Evolutionary conservation across 2,113 vertebrate species (phyloP).

Genomic region (Cynopterus brachyotis): DNA sequence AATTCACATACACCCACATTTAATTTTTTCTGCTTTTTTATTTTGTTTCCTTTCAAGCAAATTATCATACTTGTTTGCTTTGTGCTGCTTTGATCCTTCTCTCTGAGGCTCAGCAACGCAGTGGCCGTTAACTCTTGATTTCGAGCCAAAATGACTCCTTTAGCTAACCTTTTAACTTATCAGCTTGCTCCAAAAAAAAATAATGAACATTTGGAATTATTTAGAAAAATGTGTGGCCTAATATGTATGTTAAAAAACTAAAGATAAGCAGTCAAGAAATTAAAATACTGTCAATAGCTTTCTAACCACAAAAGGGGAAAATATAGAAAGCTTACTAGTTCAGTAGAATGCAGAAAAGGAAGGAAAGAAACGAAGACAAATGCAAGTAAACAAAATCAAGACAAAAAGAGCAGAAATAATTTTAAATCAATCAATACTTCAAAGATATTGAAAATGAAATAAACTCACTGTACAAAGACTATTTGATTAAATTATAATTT

Average conservation of each 20-base stretch:
- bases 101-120: neutral
- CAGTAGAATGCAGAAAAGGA: neutral
- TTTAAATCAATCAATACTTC: neutral
- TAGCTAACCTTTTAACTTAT: neutral
- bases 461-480: neutral
- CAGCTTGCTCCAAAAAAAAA: slow-evolving; percentile 3
- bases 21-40: too few species aligned
- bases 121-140: neutral
- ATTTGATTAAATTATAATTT: neutral
- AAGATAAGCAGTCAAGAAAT: neutral
- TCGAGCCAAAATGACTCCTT: neutral
- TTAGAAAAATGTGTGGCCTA: neutral
- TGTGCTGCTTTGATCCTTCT: neutral
- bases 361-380: neutral
- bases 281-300: neutral
- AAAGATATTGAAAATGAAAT: neutral
- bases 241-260: neutral
- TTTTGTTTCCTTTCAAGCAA: neutral
- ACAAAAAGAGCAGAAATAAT: neutral
- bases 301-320: neutral
- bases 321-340: neutral
- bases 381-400: neutral
- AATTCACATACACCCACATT: neutral
- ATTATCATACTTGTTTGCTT: neutral
- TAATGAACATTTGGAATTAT: neutral